Evolutionary conservation across 1,140 invertebrate genomes (phyloP), one percentile per base, ranked within the genome.

Genomic region (Ganaspis sp.): DNA sequence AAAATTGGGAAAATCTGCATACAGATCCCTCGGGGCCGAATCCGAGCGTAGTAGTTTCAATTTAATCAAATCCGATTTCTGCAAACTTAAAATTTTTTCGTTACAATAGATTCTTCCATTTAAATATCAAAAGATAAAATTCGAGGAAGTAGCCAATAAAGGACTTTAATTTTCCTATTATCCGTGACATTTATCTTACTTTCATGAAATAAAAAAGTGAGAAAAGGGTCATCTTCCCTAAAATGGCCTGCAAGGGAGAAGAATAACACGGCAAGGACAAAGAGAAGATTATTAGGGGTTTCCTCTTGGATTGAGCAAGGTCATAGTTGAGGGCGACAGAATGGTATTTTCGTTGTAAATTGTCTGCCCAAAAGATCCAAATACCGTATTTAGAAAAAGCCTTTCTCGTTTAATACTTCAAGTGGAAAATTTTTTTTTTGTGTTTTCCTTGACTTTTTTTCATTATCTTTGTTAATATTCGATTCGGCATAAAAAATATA

Each of bases 251-350:
- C n/a, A n/a, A n/a, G n/a, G n/a, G n/a, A n/a, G 9, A 58, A 64
- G 58, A 64, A 64, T 64, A 5, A 26, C 12, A 29, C 58, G 12
- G 23, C 23, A 64, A 64, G 58, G 23, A 64, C 12, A 29, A 29
- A 64, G 12, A n/a, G 3, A 64, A 64, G 58, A 34, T 64, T 34
- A 64, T 64, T 64, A 64, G 23, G 58, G 23, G 11, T 64, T 64
- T 64, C 26, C 58, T 29, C 23, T 29, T 64, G 58, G n/a, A 64
- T 29, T 64, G 58, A 34, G 58, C 58, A 64, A 64, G 58, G 26
- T 64, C 58, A 26, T 29, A 26, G 58, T 26, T 29, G 23, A 64
- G 58, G 21, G 11, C 5, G 58, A 64, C n/a, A n/a, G 23, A 64
- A 64, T 26, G 58, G n/a, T 64, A 64, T 29, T 64, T 64, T 29